phyloP scores from a whole-genome alignment of 2,888 invertebrate species.

The Ischnus inquisitorius region DNA sequence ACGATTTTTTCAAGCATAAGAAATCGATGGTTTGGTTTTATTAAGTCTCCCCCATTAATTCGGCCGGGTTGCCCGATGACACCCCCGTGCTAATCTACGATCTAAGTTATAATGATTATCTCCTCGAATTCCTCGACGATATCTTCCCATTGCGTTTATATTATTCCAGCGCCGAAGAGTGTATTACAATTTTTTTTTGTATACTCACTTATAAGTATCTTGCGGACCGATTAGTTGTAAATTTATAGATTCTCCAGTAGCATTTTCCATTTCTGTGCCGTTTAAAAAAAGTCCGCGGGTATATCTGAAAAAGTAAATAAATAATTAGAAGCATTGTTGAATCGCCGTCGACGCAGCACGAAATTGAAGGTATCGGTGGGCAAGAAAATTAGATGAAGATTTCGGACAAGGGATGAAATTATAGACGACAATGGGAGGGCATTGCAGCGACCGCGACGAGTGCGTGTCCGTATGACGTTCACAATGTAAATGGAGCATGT shows the following conservation, averaged over 20 bases:
- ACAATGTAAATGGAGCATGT: constrained; percentile 25
- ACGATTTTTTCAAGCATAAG: neutral
- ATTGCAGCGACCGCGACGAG: neutral
- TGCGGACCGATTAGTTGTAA: constrained; percentile 77
- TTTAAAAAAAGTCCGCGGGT: constrained; percentile 10
- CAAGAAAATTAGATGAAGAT: neutral
- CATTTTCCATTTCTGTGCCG: constrained; percentile 75
- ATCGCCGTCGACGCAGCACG: neutral
- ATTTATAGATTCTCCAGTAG: constrained; percentile 78
- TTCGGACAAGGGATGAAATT: neutral
- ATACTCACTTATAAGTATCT: constrained; percentile 78
- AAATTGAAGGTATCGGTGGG: neutral
- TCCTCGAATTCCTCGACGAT: too few species aligned
- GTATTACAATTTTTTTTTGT: neutral
- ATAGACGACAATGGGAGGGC: neutral
- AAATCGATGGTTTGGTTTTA: neutral
- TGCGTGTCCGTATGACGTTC: constrained; percentile 11
- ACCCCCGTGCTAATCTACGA: neutral
- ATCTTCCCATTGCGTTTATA: too few species aligned
- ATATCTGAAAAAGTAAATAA: constrained; percentile 32
- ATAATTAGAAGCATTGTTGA: neutral
- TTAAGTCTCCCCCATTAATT: neutral
- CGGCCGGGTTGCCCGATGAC: neutral
- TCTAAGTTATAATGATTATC: neutral
- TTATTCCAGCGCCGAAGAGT: too few species aligned